Evolutionary conservation across 2,797 vertebrate species (phyloP).

Genomic region (Propithecus perrieri): DNA sequence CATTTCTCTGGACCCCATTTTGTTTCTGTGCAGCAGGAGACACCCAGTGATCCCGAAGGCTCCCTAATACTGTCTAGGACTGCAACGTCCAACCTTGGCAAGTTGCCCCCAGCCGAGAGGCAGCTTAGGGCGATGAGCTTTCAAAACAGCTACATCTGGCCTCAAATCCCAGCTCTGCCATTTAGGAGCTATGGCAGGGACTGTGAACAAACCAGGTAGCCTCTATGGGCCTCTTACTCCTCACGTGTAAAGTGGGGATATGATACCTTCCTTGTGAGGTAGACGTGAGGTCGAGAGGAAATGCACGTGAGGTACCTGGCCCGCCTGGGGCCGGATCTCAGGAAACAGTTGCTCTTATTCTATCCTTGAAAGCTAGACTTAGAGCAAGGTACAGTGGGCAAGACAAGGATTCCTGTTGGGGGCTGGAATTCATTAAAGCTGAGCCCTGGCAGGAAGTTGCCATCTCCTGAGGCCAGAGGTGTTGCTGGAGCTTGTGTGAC

Average conservation of each 20-base stretch:
- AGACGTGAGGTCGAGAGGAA: neutral
- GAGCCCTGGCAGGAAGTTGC: neutral
- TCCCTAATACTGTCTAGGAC: neutral
- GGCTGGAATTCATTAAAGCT: neutral
- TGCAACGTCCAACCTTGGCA: neutral
- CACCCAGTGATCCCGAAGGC: neutral
- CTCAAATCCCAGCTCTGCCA: neutral
- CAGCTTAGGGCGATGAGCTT: neutral
- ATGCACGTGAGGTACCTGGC: neutral
- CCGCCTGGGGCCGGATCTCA: rapidly evolving
- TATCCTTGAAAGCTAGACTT: neutral
- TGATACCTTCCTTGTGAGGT: neutral
- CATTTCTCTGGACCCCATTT: neutral
- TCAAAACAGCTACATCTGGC: neutral
- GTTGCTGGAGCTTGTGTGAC: neutral
- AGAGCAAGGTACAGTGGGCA: neutral
- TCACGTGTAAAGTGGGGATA: neutral
- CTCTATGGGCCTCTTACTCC: neutral
- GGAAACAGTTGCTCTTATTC: neutral
- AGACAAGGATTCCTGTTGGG: neutral
- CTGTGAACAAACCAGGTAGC: neutral
- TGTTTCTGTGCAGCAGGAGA: neutral
- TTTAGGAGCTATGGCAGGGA: neutral
- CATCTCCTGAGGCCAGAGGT: neutral
- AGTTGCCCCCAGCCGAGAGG: neutral